These are phyloP conservation scores for Tolypeutes matacus DNA, from an alignment of 2,797 vertebrate genomes.

Conservation along the genomic window DNA sequence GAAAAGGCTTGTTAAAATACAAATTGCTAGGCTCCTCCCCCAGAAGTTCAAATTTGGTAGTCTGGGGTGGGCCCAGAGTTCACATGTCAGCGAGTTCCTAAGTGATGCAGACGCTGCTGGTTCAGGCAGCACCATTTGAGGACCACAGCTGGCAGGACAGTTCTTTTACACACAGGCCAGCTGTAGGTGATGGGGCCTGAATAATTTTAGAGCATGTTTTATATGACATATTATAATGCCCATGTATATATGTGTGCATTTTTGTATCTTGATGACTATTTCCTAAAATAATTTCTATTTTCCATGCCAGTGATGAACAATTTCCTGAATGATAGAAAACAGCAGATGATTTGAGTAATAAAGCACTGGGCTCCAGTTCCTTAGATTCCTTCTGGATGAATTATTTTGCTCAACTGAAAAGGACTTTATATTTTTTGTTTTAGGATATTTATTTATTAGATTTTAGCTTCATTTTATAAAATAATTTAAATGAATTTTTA, in stretches of 20 bases:
- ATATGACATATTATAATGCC: too few relatives aligned
- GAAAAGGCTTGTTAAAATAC: background rate
- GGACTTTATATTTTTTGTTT: background rate
- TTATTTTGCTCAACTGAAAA: background rate
- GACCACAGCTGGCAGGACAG: accelerated
- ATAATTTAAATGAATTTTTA: background rate
- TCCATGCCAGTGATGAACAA: accelerated
- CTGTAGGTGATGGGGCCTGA: accelerated
- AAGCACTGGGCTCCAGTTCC: background rate
- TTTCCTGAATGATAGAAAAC: background rate
- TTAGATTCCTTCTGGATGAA: accelerated
- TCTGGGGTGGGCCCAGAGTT: background rate
- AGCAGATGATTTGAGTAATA: accelerated
- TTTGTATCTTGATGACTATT: background rate
- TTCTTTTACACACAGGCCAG: background rate
- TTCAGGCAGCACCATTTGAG: background rate
- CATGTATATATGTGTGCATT: accelerated
- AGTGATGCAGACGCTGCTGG: background rate
- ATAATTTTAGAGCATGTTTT: accelerated
- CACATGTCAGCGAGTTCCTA: background rate
- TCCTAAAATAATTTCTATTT: background rate
- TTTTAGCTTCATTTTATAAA: background rate
- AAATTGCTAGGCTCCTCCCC: background rate
- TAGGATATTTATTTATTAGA: background rate
- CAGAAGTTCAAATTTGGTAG: background rate